These are phyloP conservation scores for Allygus modestus DNA, from an alignment of 2,888 invertebrate genomes.

Conservation along the genomic window DNA sequence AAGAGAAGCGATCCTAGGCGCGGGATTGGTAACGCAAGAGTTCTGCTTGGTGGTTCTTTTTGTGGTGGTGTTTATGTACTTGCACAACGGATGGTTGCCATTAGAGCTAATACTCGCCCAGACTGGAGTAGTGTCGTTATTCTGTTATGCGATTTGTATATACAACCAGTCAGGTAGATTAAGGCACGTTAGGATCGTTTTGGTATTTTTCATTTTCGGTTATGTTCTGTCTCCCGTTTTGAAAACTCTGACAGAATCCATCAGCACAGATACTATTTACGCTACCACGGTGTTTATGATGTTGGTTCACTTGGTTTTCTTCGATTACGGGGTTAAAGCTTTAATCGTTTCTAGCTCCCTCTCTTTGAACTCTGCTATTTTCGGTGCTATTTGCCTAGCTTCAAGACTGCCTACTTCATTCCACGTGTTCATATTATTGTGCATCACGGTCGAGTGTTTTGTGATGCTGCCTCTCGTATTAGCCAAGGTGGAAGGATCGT, in stretches of 20 bases:
- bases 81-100: constrained; percentile 83
- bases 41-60: constrained; percentile 87
- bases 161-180: constrained; percentile 69
- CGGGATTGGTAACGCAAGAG: constrained; percentile 88
- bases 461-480: constrained; percentile 92
- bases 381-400: constrained; percentile 96
- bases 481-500: constrained; percentile 79
- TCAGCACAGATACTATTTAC: constrained; percentile 98
- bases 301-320: constrained; percentile 91
- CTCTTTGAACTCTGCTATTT: constrained; percentile 96
- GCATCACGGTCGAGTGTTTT: constrained; percentile 92
- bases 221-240: constrained; percentile 94
- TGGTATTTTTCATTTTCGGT: constrained; percentile 91
- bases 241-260: constrained; percentile 96
- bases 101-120: constrained; percentile 81
- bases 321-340: constrained; percentile 93
- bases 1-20: constrained; percentile 84
- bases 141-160: constrained; percentile 81
- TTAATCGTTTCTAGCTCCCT: constrained; percentile 94
- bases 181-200: constrained; percentile 86
- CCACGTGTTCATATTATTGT: constrained; percentile 94
- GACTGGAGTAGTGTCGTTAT: constrained; percentile 77
- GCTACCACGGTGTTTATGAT: constrained; percentile 94
- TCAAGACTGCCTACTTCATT: constrained; percentile 91
- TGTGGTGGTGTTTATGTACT: constrained; percentile 83